Evolutionary conservation across 1,140 invertebrate species (phyloP).

Genomic region (Drosophila arizonae): DNA sequence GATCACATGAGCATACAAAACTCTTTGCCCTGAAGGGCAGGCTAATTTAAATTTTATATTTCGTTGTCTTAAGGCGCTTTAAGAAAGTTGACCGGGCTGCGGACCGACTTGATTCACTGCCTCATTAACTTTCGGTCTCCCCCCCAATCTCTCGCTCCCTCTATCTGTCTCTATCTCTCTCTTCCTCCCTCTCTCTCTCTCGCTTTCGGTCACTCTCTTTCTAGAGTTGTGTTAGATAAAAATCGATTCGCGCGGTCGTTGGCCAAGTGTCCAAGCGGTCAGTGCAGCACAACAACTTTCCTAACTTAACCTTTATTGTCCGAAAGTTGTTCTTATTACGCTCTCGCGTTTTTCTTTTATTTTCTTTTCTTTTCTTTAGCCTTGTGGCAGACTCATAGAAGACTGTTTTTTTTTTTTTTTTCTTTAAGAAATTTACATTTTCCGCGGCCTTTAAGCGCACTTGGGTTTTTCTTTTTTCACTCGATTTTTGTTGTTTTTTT

Average conservation of each 20-base stretch:
- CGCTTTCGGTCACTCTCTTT: not conserved
- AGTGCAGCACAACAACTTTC: conserved; percentile 61
- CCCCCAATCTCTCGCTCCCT: not conserved
- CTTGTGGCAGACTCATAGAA: conserved; percentile 22
- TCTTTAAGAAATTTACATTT: conserved; percentile 68
- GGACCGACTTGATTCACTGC: conserved; percentile 59
- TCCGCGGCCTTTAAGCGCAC: conserved; percentile 58
- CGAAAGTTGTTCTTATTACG: conserved; percentile 80
- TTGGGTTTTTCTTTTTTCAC: conserved; percentile 6
- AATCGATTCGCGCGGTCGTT: conserved; percentile 78
- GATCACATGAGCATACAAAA: conserved; percentile 73
- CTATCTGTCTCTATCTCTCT: conserved; percentile 1
- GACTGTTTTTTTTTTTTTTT: conserved; percentile 33
- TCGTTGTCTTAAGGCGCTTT: conserved; percentile 40
- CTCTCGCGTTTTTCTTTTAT: conserved; percentile 53
- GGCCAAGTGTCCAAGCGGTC: conserved; percentile 62
- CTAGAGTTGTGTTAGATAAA: conserved; percentile 59
- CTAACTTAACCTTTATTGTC: conserved; percentile 81
- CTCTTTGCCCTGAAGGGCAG: conserved; percentile 35
- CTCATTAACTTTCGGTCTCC: conserved; percentile 70
- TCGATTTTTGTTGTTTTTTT: not conserved
- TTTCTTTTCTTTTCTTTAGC: conserved; percentile 19
- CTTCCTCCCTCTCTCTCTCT: conserved; percentile 6
- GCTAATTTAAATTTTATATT: conserved; percentile 75
- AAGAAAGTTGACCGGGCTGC: conserved; percentile 75